Conservation (phyloP, 2,797 vertebrate genomes). For the Sandelia bainsii region DNA sequence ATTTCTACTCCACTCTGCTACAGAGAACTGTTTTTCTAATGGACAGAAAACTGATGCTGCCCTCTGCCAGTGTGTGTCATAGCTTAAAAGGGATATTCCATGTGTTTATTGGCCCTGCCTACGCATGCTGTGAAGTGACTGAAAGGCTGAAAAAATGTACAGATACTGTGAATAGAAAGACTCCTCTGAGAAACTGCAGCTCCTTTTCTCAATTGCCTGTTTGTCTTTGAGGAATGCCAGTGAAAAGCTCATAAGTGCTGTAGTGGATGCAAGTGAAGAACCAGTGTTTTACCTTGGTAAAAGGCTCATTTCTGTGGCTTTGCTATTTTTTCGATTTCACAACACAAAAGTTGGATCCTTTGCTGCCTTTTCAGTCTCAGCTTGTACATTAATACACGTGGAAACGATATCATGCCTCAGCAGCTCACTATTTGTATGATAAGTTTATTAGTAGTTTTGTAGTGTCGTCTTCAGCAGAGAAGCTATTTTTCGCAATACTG, state of each 20-base stretch:
- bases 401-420: slow-evolving; percentile 2
- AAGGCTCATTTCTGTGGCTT: background rate
- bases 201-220: slow-evolving; percentile 43
- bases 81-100: slow-evolving; percentile 57
- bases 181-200: slow-evolving; percentile 29
- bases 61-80: slow-evolving; percentile 45
- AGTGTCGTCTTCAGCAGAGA: too few species aligned
- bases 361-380: background rate
- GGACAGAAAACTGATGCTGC: slow-evolving; percentile 22
- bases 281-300: slow-evolving; percentile 19
- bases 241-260: slow-evolving; percentile 4
- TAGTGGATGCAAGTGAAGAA: background rate
- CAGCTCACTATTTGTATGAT: background rate
- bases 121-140: slow-evolving; percentile 58
- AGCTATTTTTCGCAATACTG: background rate
- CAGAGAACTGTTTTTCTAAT: slow-evolving; percentile 44
- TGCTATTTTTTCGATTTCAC: slow-evolving; percentile 12
- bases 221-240: slow-evolving; percentile 42
- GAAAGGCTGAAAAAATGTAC: slow-evolving; percentile 42
- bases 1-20: background rate
- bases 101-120: slow-evolving; percentile 35
- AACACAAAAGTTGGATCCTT: slow-evolving; percentile 1
- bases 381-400: background rate
- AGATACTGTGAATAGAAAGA: background rate
- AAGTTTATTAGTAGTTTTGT: slow-evolving; percentile 5